These are phyloP conservation scores for Fulmarus glacialis DNA, from an alignment of 2,113 vertebrate genomes.

Conservation along the genomic window DNA sequence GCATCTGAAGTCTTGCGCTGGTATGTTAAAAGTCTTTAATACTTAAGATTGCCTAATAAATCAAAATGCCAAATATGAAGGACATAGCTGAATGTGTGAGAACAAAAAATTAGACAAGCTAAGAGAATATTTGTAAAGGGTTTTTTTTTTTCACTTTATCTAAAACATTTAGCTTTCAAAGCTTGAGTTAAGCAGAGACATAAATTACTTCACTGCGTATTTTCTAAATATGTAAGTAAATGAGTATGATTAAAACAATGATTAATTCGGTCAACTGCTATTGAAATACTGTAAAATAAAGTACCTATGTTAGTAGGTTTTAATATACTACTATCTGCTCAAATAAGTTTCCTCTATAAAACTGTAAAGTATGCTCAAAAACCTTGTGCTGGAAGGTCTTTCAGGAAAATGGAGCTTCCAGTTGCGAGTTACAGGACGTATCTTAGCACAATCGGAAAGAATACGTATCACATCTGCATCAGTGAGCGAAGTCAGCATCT, in stretches of 20 bases:
- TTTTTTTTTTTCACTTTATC: background rate
- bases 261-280: background rate
- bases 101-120: conserved; percentile 57
- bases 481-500: background rate
- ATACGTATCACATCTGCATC: background rate
- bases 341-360: background rate
- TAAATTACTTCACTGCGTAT: background rate
- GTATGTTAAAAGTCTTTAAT: conserved; percentile 82
- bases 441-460: background rate
- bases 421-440: background rate
- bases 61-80: conserved; percentile 90
- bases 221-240: background rate
- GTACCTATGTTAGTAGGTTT: background rate
- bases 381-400: background rate
- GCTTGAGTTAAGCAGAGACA: background rate
- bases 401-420: background rate
- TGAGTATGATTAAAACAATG: background rate
- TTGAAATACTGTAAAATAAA: background rate
- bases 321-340: background rate
- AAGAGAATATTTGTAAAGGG: conserved; percentile 14
- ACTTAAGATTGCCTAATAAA: conserved; percentile 91
- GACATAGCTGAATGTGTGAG: conserved; percentile 59
- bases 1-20: conserved; percentile 82
- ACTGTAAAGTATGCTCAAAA: background rate
- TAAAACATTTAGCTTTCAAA: conserved; percentile 32